Percentiles rank a stretch among this genome's conserved stretches.
Conservation (phyloP, 2,797 vertebrate genomes). For the Galago senegalensis region DNA sequence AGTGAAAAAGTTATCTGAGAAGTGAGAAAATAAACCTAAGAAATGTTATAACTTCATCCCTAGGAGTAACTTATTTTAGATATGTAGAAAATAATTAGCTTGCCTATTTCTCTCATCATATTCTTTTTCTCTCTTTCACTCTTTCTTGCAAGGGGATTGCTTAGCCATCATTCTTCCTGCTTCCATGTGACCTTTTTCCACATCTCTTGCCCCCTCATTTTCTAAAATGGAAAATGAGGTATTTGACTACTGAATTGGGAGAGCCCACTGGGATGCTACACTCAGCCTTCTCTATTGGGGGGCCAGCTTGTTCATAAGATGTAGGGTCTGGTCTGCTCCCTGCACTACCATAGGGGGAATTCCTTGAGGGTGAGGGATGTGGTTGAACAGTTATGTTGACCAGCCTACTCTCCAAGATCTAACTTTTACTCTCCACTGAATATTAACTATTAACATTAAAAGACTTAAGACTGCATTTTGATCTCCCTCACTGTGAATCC, state of each 20-base stretch:
- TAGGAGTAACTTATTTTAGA: background rate
- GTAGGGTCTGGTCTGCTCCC: background rate
- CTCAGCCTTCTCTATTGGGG: rapidly evolving
- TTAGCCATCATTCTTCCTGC: background rate
- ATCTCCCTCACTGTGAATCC: background rate
- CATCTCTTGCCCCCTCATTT: background rate
- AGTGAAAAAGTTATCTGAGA: background rate
- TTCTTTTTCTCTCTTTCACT: background rate
- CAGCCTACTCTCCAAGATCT: background rate
- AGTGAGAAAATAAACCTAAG: background rate
- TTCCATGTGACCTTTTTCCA: background rate
- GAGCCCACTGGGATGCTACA: background rate
- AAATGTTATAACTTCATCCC: background rate
- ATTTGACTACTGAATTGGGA: background rate
- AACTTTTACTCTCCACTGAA: background rate
- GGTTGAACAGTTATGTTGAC: background rate
- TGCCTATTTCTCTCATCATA: background rate
- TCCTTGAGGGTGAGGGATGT: background rate
- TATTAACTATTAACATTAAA: background rate
- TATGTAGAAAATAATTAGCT: background rate
- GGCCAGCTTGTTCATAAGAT: background rate
- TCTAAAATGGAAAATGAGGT: background rate
- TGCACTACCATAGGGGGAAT: background rate
- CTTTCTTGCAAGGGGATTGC: background rate
- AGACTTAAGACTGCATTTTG: background rate